Evolutionary conservation across 2,113 vertebrate genomes (phyloP).

Genomic region (Micromys minutus): DNA sequence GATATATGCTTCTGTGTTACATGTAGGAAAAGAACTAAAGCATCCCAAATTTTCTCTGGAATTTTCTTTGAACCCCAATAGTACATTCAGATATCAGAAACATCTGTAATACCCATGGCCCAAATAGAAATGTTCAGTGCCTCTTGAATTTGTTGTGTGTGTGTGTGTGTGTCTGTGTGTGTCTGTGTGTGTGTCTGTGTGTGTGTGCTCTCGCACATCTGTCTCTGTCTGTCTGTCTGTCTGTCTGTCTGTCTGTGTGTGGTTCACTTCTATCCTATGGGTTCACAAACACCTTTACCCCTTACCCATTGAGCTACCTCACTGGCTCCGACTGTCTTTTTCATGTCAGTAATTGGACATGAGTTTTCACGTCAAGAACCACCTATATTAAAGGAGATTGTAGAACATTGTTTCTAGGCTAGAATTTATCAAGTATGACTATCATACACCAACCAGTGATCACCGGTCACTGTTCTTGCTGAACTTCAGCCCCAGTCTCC

Average conservation of each 20-base stretch:
- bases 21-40: background rate
- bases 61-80: background rate
- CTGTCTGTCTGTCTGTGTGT: background rate
- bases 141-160: background rate
- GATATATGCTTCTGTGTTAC: background rate
- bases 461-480: background rate
- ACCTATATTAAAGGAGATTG: background rate
- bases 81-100: background rate
- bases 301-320: background rate
- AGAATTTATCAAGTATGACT: background rate
- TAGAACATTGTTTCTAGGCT: background rate
- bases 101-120: background rate
- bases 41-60: background rate
- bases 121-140: background rate
- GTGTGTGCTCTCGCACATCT: too few species aligned
- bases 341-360: background rate
- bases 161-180: background rate
- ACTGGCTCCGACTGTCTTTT: background rate
- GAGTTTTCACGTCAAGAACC: background rate
- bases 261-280: background rate
- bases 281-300: background rate
- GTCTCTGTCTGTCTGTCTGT: too few species aligned
- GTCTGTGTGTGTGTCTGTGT: background rate
- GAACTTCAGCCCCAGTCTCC: background rate
- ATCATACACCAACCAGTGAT: background rate